Evolutionary conservation across 2,888 invertebrate species (phyloP).

Genomic region (Chrysopilus asiliformis): DNA sequence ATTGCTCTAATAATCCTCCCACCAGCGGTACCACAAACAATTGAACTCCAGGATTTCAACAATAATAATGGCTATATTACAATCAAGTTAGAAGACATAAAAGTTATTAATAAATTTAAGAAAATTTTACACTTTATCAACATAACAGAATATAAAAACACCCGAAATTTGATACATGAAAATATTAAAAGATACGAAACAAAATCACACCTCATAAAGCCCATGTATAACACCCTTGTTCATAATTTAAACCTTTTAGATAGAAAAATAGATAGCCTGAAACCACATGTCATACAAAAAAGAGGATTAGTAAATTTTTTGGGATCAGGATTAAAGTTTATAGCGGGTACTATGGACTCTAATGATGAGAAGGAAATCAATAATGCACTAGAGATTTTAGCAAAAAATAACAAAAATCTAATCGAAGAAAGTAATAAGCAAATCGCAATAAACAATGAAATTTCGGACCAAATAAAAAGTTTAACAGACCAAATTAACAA

Average conservation of each 20-base stretch:
- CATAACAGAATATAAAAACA: background rate
- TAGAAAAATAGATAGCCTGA: background rate
- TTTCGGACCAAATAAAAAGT: background rate
- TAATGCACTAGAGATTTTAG: too few relatives aligned
- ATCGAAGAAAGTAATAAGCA: too few relatives aligned
- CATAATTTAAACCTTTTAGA: too few relatives aligned
- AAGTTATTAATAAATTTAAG: background rate
- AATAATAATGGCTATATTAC: background rate
- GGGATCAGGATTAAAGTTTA: too few relatives aligned
- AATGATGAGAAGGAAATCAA: too few relatives aligned
- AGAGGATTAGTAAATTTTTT: too few relatives aligned
- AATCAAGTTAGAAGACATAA: background rate
- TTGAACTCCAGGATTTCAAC: background rate
- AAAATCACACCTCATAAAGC: too few relatives aligned
- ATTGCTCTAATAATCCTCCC: too few relatives aligned
- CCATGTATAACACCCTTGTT: too few relatives aligned
- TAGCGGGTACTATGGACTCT: too few relatives aligned
- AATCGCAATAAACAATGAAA: too few relatives aligned
- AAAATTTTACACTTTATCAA: background rate
- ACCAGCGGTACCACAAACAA: background rate
- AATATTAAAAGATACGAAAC: background rate
- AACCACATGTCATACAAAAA: background rate
- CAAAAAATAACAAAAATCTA: too few relatives aligned
- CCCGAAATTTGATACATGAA: background rate
- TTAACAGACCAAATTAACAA: background rate